phyloP scores from a whole-genome alignment of 1,140 invertebrate genomes.

The Parasteatoda tepidariorum region DNA sequence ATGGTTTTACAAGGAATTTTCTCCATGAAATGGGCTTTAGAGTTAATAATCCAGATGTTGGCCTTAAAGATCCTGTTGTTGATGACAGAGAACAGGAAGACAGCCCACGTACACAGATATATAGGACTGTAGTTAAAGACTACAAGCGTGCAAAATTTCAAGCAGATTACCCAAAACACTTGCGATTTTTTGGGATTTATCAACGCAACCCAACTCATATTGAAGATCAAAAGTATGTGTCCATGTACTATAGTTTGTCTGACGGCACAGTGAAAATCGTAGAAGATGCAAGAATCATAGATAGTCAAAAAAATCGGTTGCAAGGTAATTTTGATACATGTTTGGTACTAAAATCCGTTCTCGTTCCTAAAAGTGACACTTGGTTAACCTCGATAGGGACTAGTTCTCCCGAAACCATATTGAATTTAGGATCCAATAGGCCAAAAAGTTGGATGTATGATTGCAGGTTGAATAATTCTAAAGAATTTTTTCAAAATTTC shows the following conservation, averaged over 20 bases:
- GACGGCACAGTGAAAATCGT: conserved; percentile 6
- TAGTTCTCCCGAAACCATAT: not conserved
- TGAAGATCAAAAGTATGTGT: not conserved
- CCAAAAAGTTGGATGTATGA: not conserved
- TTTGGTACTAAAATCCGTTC: not conserved
- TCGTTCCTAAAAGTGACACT: not conserved
- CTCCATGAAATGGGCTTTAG: conserved; percentile 16
- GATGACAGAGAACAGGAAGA: not conserved
- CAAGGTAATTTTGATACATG: not conserved
- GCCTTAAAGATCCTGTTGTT: not conserved
- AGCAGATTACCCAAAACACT: not conserved
- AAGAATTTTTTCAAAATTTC: not conserved
- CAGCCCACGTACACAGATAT: not conserved
- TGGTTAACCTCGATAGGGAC: not conserved
- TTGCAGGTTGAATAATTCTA: not conserved
- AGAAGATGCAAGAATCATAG: not conserved
- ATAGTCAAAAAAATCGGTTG: not conserved
- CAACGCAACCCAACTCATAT: not conserved
- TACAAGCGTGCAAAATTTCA: not conserved
- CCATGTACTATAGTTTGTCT: not conserved
- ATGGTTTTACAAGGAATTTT: not conserved
- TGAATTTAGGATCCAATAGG: not conserved
- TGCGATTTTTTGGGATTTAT: conserved; percentile 12
- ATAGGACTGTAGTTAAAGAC: not conserved
- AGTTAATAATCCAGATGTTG: not conserved